Base-by-base conservation (phyloP, 2,113 vertebrate species). In the Carollia perspicillata region DNA sequence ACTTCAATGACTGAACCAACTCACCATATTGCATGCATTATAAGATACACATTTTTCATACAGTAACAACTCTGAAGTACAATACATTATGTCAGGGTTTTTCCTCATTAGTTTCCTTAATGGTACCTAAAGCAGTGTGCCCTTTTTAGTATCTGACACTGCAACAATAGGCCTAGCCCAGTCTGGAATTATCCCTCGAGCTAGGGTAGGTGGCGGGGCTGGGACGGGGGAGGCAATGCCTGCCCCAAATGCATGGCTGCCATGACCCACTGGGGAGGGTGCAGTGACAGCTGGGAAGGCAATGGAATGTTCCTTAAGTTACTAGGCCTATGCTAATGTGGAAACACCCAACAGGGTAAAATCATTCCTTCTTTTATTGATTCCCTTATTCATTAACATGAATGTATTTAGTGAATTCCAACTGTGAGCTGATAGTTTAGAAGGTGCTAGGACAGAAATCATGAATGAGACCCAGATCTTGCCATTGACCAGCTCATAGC, bases 311-410 rank as follows among this genome's bases (percentile, higher is more conserved):
- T 81, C 18, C 71, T 80, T 71, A 51, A 42, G 49, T 69, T 75
- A 92, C 30, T 49, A 37, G 51, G 23, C 37, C 86, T 17, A 49
- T 22, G 63, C 20, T 51, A 79, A 71, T 20, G 2, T 12, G 33
- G 71, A 5, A 72, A 44, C 44, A 63, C n/a, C 51, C 55, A 51
- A 71, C 3, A 90, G 30, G 71, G 65, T 28, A 90, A 75, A 83
- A 12, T 74, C 58, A 81, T 66, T 88, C 47, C 17, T 84, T 87
- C 53, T 84, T 94, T 87, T 68, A 89, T 89, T 77, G 44, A 78
- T 72, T 94, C 23, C 83, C 9, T 85, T 81, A 84, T 47, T 68
- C 89, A 89, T 85, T 75, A 63, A 87, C 89, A 91, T 85, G 16
- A 90, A 88, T 77, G 37, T 12, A 80, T 93, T 90, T 78, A 65